phyloP scores from a whole-genome alignment of 2,113 vertebrate species.

The Crotalus helleri region DNA sequence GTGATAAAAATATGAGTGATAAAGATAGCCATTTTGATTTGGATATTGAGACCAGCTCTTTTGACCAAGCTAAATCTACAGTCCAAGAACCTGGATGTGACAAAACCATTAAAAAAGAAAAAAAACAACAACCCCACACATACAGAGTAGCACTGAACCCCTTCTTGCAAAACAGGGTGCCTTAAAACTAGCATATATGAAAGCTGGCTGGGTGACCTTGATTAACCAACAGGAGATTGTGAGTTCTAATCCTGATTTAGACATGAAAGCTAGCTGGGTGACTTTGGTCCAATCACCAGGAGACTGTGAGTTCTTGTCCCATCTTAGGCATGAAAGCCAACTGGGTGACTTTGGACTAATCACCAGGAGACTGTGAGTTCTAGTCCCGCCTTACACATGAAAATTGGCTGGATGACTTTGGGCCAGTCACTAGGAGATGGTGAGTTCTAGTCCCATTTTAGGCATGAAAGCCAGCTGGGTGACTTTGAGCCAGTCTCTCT shows the following conservation, averaged over 20 bases:
- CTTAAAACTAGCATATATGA: neutral
- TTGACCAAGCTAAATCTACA: neutral
- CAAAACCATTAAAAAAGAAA: neutral
- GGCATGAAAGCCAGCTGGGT: no score
- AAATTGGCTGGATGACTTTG: neutral
- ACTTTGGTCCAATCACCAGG: neutral
- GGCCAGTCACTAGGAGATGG: neutral
- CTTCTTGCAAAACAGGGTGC: neutral
- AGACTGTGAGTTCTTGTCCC: neutral
- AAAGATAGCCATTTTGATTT: neutral
- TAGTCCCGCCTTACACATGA: no score
- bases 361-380: neutral
- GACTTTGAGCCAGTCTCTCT: no score
- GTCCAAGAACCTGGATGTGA: neutral
- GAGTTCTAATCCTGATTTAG: no score
- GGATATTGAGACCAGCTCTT: neutral
- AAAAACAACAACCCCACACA: no score
- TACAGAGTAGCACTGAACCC: neutral
- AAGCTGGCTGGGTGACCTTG: no score
- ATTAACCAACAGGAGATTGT: no score
- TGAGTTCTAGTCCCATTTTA: neutral
- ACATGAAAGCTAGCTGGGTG: no score
- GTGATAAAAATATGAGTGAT: neutral
- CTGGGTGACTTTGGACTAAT: neutral
- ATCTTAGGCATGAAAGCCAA: neutral